Evolutionary conservation across 2,888 invertebrate genomes (phyloP), one percentile per base, ranked within the genome.

Genomic region (Micropterix aruncella): DNA sequence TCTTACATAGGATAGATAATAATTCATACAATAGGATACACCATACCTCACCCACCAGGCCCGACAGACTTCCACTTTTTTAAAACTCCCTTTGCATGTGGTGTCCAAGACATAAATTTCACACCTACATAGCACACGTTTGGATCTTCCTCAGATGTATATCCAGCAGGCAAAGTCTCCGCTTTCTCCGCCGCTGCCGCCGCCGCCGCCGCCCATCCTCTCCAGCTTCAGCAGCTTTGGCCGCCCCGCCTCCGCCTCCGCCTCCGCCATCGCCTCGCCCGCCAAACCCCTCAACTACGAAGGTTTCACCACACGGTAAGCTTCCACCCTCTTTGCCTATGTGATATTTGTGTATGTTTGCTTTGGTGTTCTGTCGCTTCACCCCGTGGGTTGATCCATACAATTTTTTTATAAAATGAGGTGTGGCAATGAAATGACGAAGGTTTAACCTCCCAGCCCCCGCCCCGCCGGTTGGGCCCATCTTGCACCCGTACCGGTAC

Each of bases 301-400:
- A 54, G 79, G 79, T 43, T 80, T 77, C 54, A 79, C 79, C 12
- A 77, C 78, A 43, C 77, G 77, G 79, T 79, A 51, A 70, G 71
- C 55, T 17, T 37, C n/a, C n/a, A n/a, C n/a, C n/a, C n/a, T n/a
- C n/a, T n/a, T n/a, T n/a, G n/a, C n/a, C n/a, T n/a, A n/a, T n/a
- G n/a, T n/a, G n/a, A n/a, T n/a, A n/a, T n/a, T n/a, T n/a, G n/a
- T n/a, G n/a, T n/a, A n/a, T n/a, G n/a, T n/a, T n/a, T n/a, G n/a
- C n/a, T n/a, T n/a, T n/a, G n/a, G n/a, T n/a, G n/a, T n/a, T n/a
- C n/a, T n/a, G n/a, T n/a, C n/a, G n/a, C n/a, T n/a, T n/a, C n/a
- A n/a, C n/a, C n/a, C n/a, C n/a, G n/a, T n/a, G n/a, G n/a, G n/a
- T n/a, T n/a, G n/a, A n/a, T n/a, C n/a, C n/a, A n/a, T n/a, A n/a